Conservation (phyloP, 2,888 invertebrate genomes). For the Drosophila kambysellisi region DNA sequence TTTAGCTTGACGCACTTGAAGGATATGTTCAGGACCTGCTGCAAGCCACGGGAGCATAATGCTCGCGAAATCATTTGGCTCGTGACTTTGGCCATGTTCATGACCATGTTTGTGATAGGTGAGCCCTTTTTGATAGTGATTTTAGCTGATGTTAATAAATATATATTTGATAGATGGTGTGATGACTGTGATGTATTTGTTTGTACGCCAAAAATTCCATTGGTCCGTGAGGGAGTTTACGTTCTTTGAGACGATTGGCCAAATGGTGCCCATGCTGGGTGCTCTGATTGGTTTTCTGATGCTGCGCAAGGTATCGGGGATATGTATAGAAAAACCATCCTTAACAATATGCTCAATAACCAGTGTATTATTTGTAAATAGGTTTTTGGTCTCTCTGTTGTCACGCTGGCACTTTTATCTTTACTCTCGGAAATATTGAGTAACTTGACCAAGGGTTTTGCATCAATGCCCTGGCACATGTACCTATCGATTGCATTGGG, state of each 20-base stretch:
- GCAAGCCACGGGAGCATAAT: constrained; percentile 77
- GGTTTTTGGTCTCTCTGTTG: constrained; percentile 80
- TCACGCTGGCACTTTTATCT: constrained; percentile 77
- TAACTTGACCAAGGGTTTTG: constrained; percentile 76
- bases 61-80: constrained; percentile 83
- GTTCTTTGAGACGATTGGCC: constrained; percentile 86
- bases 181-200: constrained; percentile 87
- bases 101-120: constrained; percentile 81
- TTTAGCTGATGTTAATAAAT: neutral
- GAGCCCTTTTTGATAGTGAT: constrained; percentile 17
- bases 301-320: constrained; percentile 85
- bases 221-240: constrained; percentile 89
- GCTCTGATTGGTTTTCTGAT: constrained; percentile 87
- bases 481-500: constrained; percentile 77
- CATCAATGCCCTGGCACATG: constrained; percentile 80
- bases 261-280: constrained; percentile 87
- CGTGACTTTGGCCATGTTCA: constrained; percentile 78
- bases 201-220: constrained; percentile 88
- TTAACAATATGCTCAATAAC: neutral
- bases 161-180: constrained; percentile 71
- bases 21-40: constrained; percentile 82
- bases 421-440: constrained; percentile 73
- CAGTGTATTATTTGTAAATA: constrained; percentile 17
- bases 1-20: constrained; percentile 73
- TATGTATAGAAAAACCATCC: neutral